phyloP scores from a whole-genome alignment of 2,113 vertebrate species.

The human (Homo sapiens) region DNA sequence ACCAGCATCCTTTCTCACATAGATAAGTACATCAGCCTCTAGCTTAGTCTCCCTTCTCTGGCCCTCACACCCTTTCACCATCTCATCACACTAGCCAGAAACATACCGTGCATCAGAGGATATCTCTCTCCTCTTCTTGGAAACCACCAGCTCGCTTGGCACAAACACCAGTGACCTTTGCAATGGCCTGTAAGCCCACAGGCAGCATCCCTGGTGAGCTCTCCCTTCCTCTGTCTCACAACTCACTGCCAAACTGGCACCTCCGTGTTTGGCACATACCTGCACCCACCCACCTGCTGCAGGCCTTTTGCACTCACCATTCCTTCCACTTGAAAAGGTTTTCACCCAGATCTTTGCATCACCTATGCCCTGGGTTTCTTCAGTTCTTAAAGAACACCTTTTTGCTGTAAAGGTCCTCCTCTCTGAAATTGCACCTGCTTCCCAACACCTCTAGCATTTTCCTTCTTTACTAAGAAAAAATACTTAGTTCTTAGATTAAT shows the following conservation, averaged over 20 bases:
- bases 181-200: not conserved
- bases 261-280: too few relatives aligned
- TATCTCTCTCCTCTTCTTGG: not conserved
- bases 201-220: not conserved
- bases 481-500: not conserved
- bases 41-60: too few relatives aligned
- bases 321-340: not conserved
- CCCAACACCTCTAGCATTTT: not conserved
- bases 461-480: not conserved
- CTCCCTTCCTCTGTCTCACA: not conserved
- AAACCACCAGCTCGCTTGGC: not conserved
- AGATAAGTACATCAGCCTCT: not conserved
- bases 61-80: not conserved
- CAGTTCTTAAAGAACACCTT: not conserved
- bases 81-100: not conserved
- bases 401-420: not conserved
- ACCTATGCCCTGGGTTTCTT: not conserved
- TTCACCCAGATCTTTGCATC: not conserved
- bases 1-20: not conserved
- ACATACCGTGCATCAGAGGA: not conserved
- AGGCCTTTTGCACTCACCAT: not conserved
- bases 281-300: not conserved
- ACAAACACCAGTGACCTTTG: too few relatives aligned
- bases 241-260: not conserved
- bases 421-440: not conserved